Evolutionary conservation across 2,797 vertebrate species (phyloP).

Genomic region (Poliocrania exsul): DNA sequence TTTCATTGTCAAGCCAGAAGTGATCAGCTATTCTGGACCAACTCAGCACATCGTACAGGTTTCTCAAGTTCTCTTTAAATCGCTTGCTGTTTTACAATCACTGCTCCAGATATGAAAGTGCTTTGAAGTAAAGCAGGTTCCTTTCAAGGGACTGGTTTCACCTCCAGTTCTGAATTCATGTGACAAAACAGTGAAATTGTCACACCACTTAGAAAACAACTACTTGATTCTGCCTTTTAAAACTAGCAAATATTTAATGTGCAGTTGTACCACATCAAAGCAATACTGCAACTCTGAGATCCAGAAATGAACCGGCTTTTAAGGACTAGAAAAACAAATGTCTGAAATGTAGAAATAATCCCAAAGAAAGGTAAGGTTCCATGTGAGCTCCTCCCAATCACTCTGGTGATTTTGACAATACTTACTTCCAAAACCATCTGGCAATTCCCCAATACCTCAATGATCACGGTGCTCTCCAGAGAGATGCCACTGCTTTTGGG

Average conservation of each 20-base stretch:
- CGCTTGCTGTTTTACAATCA: not conserved
- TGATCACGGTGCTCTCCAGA: slow-evolving; percentile 82
- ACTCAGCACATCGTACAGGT: not conserved
- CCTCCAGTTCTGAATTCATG: not conserved
- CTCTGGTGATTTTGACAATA: not conserved
- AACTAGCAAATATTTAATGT: not conserved
- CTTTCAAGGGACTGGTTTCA: not conserved
- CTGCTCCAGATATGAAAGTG: not conserved
- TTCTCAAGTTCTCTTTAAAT: not conserved
- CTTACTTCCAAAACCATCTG: slow-evolving; percentile 80
- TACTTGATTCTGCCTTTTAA: not conserved
- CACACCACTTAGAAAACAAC: not conserved
- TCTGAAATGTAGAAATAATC: not conserved
- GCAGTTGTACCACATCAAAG: not conserved
- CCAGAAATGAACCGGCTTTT: not conserved
- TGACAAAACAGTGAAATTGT: not conserved
- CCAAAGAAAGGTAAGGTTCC: not conserved
- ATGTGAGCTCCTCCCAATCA: not conserved
- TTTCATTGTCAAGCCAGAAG: not conserved
- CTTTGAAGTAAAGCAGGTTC: not conserved
- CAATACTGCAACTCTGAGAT: not conserved
- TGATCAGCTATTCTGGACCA: not conserved
- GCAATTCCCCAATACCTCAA: slow-evolving; percentile 82
- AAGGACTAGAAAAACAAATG: not conserved
- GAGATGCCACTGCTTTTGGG: slow-evolving; percentile 78